A percentile compares a stretch with the other conserved stretches of the same genome.
Evolutionary conservation across 2,113 vertebrate species (phyloP).

Genomic region (Clarias batrachus): DNA sequence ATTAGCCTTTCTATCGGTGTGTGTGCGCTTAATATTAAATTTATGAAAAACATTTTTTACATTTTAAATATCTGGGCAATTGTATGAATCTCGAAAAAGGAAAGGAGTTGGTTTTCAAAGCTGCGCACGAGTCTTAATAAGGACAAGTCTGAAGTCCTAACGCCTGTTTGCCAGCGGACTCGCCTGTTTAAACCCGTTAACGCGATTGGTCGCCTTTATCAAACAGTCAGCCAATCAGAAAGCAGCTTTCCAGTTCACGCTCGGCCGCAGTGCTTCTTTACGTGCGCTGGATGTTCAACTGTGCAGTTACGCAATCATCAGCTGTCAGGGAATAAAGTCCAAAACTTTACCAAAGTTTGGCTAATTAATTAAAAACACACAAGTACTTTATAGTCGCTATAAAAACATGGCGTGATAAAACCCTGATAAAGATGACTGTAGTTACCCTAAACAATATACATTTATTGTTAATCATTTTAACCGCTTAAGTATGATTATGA

Average conservation of each 20-base stretch:
- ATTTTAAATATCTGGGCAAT: neutral
- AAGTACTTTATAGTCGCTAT: neutral
- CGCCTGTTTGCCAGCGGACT: neutral
- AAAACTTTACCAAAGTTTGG: neutral
- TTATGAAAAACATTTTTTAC: neutral
- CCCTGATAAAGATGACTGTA: too few species aligned
- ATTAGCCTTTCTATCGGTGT: neutral
- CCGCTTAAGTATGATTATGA: too few species aligned
- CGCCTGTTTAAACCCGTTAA: neutral
- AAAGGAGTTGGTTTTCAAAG: neutral
- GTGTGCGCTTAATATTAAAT: neutral
- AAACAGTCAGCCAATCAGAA: slow-evolving; percentile 20
- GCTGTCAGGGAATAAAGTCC: slow-evolving; percentile 2
- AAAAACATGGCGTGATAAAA: neutral
- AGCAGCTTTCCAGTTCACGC: neutral
- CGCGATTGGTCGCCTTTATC: slow-evolving; percentile 13
- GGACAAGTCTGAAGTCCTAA: neutral
- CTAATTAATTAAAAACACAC: neutral
- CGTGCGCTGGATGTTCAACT: neutral
- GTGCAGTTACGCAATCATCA: slow-evolving; percentile 50
- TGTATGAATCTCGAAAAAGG: neutral
- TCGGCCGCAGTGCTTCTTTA: neutral
- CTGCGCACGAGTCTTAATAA: neutral
- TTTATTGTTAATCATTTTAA: too few species aligned
- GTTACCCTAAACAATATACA: too few species aligned